Conservation (phyloP, 37 sponge, comb jelly and placozoan species). For the Ephydatia muelleri region DNA sequence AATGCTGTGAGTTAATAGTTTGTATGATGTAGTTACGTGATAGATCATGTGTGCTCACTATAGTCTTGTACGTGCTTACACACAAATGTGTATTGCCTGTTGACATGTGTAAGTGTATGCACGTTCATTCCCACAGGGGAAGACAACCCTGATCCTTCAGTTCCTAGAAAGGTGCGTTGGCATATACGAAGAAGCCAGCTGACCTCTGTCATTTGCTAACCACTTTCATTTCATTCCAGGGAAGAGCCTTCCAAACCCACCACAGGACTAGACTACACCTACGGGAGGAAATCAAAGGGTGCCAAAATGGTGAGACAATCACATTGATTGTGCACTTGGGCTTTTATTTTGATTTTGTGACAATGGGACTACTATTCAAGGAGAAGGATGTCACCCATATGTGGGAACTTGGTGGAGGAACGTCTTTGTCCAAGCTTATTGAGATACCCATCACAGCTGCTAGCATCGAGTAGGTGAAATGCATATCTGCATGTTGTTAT, state of each 20-base stretch:
- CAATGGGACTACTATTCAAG: constrained; percentile 12
- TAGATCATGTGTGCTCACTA: too few species aligned
- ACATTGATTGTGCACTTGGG: background rate
- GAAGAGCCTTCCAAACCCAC: constrained; percentile 91
- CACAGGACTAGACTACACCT: constrained; percentile 90
- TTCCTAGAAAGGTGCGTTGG: constrained; percentile 85
- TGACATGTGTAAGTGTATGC: background rate
- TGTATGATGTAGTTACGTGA: too few species aligned
- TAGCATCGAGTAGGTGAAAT: constrained; percentile 48
- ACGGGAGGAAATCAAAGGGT: constrained; percentile 77
- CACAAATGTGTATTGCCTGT: too few species aligned
- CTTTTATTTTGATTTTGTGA: background rate
- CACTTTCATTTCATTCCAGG: constrained; percentile 35
- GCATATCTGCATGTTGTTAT: background rate
- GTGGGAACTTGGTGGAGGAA: constrained; percentile 97
- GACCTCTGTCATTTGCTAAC: background rate
- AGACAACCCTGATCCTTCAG: constrained; percentile 82
- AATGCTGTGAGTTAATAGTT: constrained; percentile 59
- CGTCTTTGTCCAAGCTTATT: constrained; percentile 74
- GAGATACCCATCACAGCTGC: constrained; percentile 59
- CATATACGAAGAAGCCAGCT: background rate
- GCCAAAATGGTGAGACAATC: constrained; percentile 51
- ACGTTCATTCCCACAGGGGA: constrained; percentile 63
- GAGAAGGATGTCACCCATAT: constrained; percentile 87
- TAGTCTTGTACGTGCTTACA: too few species aligned